phyloP scores from a whole-genome alignment of 2,888 invertebrate genomes.

The Trypoxylon attenuatum region DNA sequence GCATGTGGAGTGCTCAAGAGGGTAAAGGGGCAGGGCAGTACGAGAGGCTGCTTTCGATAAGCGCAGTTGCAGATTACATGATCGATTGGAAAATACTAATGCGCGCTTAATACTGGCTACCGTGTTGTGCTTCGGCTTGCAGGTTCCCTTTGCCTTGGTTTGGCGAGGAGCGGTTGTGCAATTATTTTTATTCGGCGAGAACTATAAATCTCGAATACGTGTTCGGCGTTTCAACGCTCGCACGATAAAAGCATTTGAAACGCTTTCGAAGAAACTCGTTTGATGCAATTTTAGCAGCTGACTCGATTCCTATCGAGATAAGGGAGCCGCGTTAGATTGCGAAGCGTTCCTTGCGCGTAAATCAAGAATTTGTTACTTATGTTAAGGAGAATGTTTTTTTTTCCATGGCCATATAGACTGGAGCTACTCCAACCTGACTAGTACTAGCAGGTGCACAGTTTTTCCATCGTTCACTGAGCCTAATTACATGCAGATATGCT shows the following conservation, averaged over 20 bases:
- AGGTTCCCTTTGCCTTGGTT: too few relatives aligned
- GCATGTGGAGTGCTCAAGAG: too few relatives aligned
- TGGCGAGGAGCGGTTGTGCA: background rate
- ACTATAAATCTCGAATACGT: background rate
- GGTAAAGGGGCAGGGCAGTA: too few relatives aligned
- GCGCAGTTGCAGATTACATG: too few relatives aligned
- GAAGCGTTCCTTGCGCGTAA: background rate
- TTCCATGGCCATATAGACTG: background rate
- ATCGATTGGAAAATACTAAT: too few relatives aligned
- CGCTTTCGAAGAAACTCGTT: background rate
- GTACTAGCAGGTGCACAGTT: conserved; percentile 33
- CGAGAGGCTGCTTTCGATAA: too few relatives aligned
- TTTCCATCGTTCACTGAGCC: conserved; percentile 21
- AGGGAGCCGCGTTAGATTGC: background rate
- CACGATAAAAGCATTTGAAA: background rate
- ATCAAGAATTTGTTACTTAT: conserved; percentile 1
- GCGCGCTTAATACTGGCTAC: too few relatives aligned
- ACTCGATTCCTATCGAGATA: background rate
- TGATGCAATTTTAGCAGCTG: background rate
- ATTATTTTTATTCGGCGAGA: background rate
- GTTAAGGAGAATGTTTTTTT: conserved; percentile 9
- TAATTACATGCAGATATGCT: conserved; percentile 37
- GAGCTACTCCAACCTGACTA: conserved; percentile 1
- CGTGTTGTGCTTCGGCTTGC: too few relatives aligned
- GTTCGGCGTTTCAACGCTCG: background rate